A percentile compares a stretch with the other conserved stretches of the same genome.
These are phyloP conservation scores for Lamellibrachia luymesi DNA, from an alignment of 1,140 invertebrate species.

Conservation along the genomic window DNA sequence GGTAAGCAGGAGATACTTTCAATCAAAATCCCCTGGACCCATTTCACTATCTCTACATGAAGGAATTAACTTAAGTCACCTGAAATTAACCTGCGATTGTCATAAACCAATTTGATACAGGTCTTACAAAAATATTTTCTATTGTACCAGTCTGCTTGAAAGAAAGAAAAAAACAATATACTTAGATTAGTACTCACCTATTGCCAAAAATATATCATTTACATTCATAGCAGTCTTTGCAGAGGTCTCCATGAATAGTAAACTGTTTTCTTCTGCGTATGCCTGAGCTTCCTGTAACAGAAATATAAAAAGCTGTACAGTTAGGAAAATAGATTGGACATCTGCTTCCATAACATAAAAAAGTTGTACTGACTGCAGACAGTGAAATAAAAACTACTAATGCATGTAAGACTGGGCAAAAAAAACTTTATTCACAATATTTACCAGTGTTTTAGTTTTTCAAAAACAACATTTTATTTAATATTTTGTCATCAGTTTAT, in stretches of 20 bases:
- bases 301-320: not conserved
- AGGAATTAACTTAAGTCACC: not conserved
- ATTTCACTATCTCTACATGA: not conserved
- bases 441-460: too few species aligned
- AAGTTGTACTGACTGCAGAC: too few species aligned
- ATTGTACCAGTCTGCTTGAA: not conserved
- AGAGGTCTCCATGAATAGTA: conserved; percentile 99
- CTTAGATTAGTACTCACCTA: conserved; percentile 69
- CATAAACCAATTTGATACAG: not conserved
- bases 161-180: conserved; percentile 14
- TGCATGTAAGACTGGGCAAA: too few species aligned
- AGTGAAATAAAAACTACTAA: too few species aligned
- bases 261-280: conserved; percentile 98
- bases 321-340: not conserved
- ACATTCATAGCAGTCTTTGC: conserved; percentile 99
- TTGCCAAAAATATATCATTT: conserved; percentile 98
- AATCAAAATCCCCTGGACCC: too few species aligned
- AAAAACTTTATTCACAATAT: too few species aligned
- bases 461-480: too few species aligned
- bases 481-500: too few species aligned
- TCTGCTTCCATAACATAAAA: not conserved
- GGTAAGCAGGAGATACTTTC: too few species aligned
- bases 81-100: not conserved
- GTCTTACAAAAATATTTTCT: conserved; percentile 4
- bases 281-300: conserved; percentile 80